phyloP scores from a whole-genome alignment of 2,113 vertebrate species.

The Saimiri boliviensis region DNA sequence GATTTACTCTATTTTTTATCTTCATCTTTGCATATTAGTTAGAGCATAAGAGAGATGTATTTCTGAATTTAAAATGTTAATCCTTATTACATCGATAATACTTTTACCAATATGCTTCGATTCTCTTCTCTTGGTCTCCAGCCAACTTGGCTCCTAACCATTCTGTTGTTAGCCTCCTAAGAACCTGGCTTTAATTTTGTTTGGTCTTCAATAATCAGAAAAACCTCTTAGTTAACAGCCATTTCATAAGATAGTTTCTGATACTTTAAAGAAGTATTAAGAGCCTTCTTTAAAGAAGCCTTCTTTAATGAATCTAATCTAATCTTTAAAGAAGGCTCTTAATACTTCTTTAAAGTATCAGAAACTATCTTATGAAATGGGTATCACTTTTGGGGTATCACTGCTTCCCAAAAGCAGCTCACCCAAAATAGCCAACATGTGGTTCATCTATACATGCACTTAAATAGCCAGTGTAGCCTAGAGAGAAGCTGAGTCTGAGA shows the following conservation, averaged over 20 bases:
- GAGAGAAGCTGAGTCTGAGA: constrained; percentile 69
- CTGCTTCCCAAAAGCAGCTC: constrained; percentile 34
- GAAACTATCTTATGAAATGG: constrained; percentile 73
- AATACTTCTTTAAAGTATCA: constrained; percentile 76
- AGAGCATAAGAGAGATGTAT: background rate
- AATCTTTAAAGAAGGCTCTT: constrained; percentile 14
- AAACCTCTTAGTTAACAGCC: constrained; percentile 82
- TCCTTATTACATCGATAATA: constrained; percentile 61
- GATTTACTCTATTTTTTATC: background rate
- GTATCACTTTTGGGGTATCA: background rate
- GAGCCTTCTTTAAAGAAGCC: background rate
- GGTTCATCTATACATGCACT: constrained; percentile 56
- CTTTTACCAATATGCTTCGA: constrained; percentile 78
- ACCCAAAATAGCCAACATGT: constrained; percentile 1
- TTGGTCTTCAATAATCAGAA: constrained; percentile 81
- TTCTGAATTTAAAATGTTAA: constrained; percentile 60
- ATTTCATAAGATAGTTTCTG: constrained; percentile 73
- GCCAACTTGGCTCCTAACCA: constrained; percentile 82
- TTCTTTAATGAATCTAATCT: background rate
- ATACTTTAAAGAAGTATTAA: constrained; percentile 76
- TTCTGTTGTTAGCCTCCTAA: constrained; percentile 75
- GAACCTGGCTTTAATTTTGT: constrained; percentile 85
- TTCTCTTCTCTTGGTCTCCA: constrained; percentile 76
- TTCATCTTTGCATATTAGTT: background rate
- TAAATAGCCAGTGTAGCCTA: constrained; percentile 20